These are phyloP conservation scores for Drosophila funebris DNA, from an alignment of 1,140 invertebrate species.

Conservation along the genomic window DNA sequence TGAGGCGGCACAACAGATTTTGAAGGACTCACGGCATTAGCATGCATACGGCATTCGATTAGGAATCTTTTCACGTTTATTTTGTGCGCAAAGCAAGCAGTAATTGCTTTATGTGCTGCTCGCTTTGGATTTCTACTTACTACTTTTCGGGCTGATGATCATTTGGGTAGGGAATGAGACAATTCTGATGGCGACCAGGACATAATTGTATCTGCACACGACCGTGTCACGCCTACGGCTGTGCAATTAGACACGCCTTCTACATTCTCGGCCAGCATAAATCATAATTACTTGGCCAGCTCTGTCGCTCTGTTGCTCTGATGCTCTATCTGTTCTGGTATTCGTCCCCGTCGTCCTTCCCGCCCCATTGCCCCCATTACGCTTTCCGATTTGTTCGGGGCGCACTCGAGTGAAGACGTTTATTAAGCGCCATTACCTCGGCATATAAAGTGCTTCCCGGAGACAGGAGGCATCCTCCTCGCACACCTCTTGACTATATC, in stretches of 20 bases:
- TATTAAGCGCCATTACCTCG: constrained; percentile 76
- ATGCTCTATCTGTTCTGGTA: background rate
- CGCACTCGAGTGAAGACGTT: constrained; percentile 75
- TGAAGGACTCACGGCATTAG: constrained; percentile 42
- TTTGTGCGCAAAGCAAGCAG: constrained; percentile 43
- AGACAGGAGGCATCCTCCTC: constrained; percentile 19
- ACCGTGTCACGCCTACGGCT: constrained; percentile 34
- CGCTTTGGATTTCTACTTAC: constrained; percentile 59
- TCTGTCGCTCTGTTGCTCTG: background rate
- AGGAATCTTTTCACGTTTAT: constrained; percentile 10
- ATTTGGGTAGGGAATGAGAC: background rate
- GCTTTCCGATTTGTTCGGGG: constrained; percentile 14
- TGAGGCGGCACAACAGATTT: background rate
- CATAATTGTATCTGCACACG: constrained; percentile 65
- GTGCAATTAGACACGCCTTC: constrained; percentile 69
- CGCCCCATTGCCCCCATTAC: background rate
- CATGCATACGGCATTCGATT: constrained; percentile 50
- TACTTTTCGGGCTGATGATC: constrained; percentile 56
- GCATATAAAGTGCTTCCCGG: constrained; percentile 74
- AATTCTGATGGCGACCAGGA: constrained; percentile 14
- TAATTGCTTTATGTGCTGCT: constrained; percentile 68
- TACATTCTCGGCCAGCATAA: constrained; percentile 68
- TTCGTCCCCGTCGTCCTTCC: background rate
- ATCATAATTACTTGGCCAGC: constrained; percentile 71
- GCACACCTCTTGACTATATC: background rate